Base-by-base conservation (phyloP, 2,797 vertebrate species). In the Chiroxiphia lanceolata region DNA sequence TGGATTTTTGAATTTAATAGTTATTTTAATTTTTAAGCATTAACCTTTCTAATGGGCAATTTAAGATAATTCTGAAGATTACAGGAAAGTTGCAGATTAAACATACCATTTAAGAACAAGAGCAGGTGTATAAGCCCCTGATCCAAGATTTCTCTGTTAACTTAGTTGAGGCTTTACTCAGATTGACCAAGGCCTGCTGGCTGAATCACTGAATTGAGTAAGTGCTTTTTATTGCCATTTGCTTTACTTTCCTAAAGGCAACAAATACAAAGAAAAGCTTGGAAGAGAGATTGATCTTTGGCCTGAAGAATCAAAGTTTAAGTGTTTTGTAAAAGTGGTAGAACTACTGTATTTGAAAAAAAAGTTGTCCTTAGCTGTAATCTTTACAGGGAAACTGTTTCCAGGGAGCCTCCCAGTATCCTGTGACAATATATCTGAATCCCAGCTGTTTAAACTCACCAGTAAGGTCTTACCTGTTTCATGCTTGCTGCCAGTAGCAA, bases 31-130 rank as follows among this genome's bases (percentile, higher is more conserved):
- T 83, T 96, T 97, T 94, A 96, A 97, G 96, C 87, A 93, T 94
- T 97, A 96, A 96, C 96, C 92, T 97, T 96, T 91, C 84, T 94
- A 92, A 89, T 74, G 74, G 88, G 48, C 79, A 93, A 90, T 89
- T 95, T 95, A 74, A 97, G 56, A 82, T 97, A 97, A 97, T 92
- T 96, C 94, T 94, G 76, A 82, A 95, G 97, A 96, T 97, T 97
- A 98, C 77, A 63, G 70, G 45, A 82, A 95, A 97, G 90, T 82
- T 82, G 9, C 61, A 98, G 97, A 89, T 98, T 97, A 97, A 98
- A 97, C 83, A 94, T 71, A 81, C 33, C 44, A 17, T 97, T 96
- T 83, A 86, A 86, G 76, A 83, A 54, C 60, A 84, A 91, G 90
- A 81, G 84, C 38, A 87, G 42, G 36, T 93, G 36, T 92, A 47